Conservation (phyloP, 2,797 vertebrate species). For the Anabacerthia variegaticeps region DNA sequence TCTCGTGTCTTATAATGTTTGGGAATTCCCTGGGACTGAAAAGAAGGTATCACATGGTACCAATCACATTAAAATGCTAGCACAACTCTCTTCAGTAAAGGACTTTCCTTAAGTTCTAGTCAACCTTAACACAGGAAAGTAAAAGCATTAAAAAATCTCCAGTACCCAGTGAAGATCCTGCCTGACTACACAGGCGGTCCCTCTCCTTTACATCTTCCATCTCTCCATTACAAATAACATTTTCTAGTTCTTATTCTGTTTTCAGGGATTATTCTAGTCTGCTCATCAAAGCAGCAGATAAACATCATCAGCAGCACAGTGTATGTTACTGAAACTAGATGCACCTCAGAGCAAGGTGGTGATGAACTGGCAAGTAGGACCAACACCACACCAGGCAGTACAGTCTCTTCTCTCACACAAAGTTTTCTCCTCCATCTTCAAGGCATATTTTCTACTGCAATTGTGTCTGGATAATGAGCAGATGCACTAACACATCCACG, state of each 20-base stretch:
- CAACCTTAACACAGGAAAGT: background rate
- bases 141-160: background rate
- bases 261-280: background rate
- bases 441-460: background rate
- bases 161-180: background rate
- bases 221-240: background rate
- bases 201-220: background rate
- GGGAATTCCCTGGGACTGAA: background rate
- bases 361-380: background rate
- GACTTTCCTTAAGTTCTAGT: background rate
- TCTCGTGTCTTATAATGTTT: background rate
- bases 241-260: background rate
- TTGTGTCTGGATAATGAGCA: background rate
- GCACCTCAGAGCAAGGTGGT: rapidly evolving
- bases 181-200: background rate
- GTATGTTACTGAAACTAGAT: background rate
- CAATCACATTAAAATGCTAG: background rate
- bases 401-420: background rate
- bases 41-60: background rate
- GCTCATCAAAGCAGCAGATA: background rate
- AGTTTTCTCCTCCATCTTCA: background rate
- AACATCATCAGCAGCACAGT: background rate
- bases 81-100: background rate
- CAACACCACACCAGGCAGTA: background rate
- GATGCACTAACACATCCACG: background rate